These are phyloP conservation scores for Acleris cristana DNA, from an alignment of 2,888 invertebrate genomes.

Conservation along the genomic window DNA sequence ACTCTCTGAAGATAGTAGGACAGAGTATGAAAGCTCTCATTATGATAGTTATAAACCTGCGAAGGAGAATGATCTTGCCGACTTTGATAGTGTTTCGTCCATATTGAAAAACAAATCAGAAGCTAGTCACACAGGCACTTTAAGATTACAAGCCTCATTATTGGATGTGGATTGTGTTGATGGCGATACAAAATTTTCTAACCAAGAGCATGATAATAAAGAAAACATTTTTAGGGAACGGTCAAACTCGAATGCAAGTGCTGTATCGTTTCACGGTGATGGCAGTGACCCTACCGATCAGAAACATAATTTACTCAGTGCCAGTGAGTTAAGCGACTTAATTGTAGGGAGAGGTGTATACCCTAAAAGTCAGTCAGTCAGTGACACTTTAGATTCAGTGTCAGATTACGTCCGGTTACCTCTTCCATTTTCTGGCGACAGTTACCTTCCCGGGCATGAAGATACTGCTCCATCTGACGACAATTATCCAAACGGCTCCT, in stretches of 20 bases:
- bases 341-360: constrained; percentile 92
- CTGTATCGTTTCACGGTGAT: constrained; percentile 92
- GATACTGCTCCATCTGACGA: constrained; percentile 85
- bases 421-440: constrained; percentile 81
- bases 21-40: constrained; percentile 79
- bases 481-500: constrained; percentile 74
- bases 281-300: constrained; percentile 94
- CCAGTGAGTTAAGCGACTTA: constrained; percentile 92
- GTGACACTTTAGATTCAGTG: constrained; percentile 93
- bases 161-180: constrained; percentile 80
- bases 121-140: constrained; percentile 56
- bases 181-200: constrained; percentile 64
- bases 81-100: constrained; percentile 79
- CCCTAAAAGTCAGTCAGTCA: constrained; percentile 89
- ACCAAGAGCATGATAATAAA: constrained; percentile 74
- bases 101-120: constrained; percentile 81
- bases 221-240: constrained; percentile 84
- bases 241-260: constrained; percentile 91
- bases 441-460: constrained; percentile 84
- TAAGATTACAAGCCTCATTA: constrained; percentile 56
- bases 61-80: constrained; percentile 78
- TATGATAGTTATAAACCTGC: constrained; percentile 84
- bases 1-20: constrained; percentile 69
- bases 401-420: constrained; percentile 94
- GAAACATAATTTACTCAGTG: constrained; percentile 89